Percentiles rank a stretch among this genome's conserved stretches.
Conservation (phyloP, 2,113 vertebrate species). For the Danio rerio region GRCz12tu NC_133184.1:22576501-22577000, state of each 20-base stretch:
- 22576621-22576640: too few relatives aligned
- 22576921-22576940: constrained; percentile 64
- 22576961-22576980: constrained; percentile 63
- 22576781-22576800: constrained; percentile 25
- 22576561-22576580: too few relatives aligned
- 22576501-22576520: too few relatives aligned
- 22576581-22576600: too few relatives aligned
- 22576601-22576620: too few relatives aligned
- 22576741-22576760: constrained; percentile 10
- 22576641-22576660: too few relatives aligned
- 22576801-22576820: constrained; percentile 37
- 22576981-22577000: constrained; percentile 38
- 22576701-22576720: too few relatives aligned
- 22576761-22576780: constrained; percentile 17
- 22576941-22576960: constrained; percentile 72
- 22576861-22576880: constrained; percentile 74
- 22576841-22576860: constrained; percentile 60
- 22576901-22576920: constrained; percentile 61
- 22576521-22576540: too few relatives aligned
- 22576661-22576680: too few relatives aligned
- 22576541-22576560: too few relatives aligned
- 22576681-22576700: too few relatives aligned
- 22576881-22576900: constrained; percentile 63
- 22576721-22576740: too few relatives aligned
- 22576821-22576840: constrained; percentile 23